These are phyloP conservation scores for Lathamus discolor DNA, from an alignment of 2,113 vertebrate species.

Conservation along the genomic window DNA sequence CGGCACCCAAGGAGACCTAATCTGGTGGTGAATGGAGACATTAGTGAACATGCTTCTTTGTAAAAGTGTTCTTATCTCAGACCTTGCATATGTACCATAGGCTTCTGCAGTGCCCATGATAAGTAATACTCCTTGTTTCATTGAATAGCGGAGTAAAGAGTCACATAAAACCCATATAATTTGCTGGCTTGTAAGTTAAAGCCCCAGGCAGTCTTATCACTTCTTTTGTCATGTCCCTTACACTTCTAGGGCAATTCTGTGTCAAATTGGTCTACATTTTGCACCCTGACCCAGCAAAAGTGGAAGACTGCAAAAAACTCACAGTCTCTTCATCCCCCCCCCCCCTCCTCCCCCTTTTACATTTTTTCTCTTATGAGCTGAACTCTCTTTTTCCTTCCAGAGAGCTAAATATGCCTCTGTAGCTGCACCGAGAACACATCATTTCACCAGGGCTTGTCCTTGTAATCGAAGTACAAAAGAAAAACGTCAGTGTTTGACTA, in stretches of 20 bases:
- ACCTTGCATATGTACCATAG: slow-evolving; percentile 23
- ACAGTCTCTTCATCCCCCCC: not conserved
- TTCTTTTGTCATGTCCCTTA: slow-evolving; percentile 56
- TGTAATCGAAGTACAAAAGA: not conserved
- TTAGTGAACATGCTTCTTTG: slow-evolving; percentile 17
- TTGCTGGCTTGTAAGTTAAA: slow-evolving; percentile 66
- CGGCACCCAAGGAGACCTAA: slow-evolving; percentile 34
- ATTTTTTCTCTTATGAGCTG: not conserved
- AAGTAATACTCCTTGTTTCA: slow-evolving; percentile 49
- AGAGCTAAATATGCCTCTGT: not conserved
- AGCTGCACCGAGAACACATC: not conserved
- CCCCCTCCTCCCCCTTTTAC: not conserved
- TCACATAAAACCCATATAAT: slow-evolving; percentile 70
- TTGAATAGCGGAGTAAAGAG: slow-evolving; percentile 56
- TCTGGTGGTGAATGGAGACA: slow-evolving; percentile 52
- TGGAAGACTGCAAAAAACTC: not conserved
- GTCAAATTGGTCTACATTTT: slow-evolving; percentile 61
- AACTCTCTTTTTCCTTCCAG: not conserved
- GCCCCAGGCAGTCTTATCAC: slow-evolving; percentile 66
- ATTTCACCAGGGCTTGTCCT: not conserved
- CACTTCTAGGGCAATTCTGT: slow-evolving; percentile 47
- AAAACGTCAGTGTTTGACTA: not conserved
- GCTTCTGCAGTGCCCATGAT: slow-evolving; percentile 24
- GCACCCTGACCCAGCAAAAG: slow-evolving; percentile 15
- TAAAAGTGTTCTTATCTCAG: slow-evolving; percentile 39